Evolutionary conservation across 2,888 invertebrate species (phyloP).

Genomic region (Pogonocherus hispidulus): DNA sequence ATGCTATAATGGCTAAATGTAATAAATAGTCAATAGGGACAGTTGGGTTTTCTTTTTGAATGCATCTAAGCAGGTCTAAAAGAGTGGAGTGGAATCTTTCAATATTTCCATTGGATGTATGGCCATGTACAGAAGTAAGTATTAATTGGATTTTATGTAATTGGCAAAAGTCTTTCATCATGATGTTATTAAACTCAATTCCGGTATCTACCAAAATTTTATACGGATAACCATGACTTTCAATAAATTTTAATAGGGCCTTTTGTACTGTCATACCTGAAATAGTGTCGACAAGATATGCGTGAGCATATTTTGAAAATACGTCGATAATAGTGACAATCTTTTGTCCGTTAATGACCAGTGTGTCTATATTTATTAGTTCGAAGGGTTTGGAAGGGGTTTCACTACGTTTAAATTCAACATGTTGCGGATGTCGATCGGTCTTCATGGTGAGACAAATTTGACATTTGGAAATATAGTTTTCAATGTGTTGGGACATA

Average conservation of each 20-base stretch:
- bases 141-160: slow-evolving; percentile 33
- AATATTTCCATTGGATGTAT: not conserved
- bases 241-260: slow-evolving; percentile 32
- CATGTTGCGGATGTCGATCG: slow-evolving; percentile 18
- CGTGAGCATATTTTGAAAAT: not conserved
- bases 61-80: not conserved
- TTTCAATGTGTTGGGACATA: slow-evolving; percentile 14
- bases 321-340: slow-evolving; percentile 38
- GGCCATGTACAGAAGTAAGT: not conserved
- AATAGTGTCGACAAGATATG: slow-evolving; percentile 5
- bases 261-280: slow-evolving; percentile 10
- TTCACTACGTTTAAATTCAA: slow-evolving; percentile 21
- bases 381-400: slow-evolving; percentile 34
- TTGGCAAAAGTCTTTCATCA: slow-evolving; percentile 33
- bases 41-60: not conserved
- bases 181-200: slow-evolving; percentile 36
- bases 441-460: slow-evolving; percentile 23
- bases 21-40: not conserved
- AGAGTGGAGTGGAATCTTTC: slow-evolving; percentile 7
- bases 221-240: slow-evolving; percentile 33
- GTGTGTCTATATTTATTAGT: slow-evolving; percentile 34
- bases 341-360: slow-evolving; percentile 25
- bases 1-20: not conserved
- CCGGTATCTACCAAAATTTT: slow-evolving; percentile 38
- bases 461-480: slow-evolving; percentile 11